Percentiles rank a stretch among this genome's conserved stretches.
phyloP scores from a whole-genome alignment of 37 sponge, comb jelly and placozoan genomes.

The Halisarca cf. caerulea region DNA sequence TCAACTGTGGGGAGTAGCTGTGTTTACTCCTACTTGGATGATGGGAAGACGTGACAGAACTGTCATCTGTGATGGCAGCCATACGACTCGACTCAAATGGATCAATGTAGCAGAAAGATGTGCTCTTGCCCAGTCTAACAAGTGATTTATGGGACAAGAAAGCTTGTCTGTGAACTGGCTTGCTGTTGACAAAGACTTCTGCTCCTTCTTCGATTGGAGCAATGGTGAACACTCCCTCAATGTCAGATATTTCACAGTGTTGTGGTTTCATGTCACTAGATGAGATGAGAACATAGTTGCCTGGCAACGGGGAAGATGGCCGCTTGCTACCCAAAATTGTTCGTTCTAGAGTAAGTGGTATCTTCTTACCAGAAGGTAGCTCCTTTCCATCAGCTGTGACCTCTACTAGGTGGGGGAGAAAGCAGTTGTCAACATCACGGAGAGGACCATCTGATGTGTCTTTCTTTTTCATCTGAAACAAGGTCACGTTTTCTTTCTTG shows the following conservation, averaged over 20 bases:
- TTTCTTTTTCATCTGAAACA: slow-evolving; percentile 48
- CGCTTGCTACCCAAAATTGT: slow-evolving; percentile 57
- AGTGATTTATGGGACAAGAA: slow-evolving; percentile 43
- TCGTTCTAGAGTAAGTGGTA: slow-evolving; percentile 9
- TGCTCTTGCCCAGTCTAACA: slow-evolving; percentile 46
- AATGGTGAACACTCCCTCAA: slow-evolving; percentile 47
- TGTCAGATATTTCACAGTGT: slow-evolving; percentile 60
- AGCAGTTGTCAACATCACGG: not conserved
- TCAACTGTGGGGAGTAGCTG: not conserved
- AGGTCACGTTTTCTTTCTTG: slow-evolving; percentile 9
- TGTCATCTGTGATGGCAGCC: not conserved
- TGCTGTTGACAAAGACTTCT: slow-evolving; percentile 44
- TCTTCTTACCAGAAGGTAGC: slow-evolving; percentile 9
- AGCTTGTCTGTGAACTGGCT: slow-evolving; percentile 34
- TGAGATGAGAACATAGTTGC: slow-evolving; percentile 32
- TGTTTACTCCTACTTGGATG: not conserved
- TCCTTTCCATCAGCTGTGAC: slow-evolving; percentile 43
- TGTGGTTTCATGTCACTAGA: slow-evolving; percentile 55
- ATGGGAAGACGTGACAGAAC: not conserved
- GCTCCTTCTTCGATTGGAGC: slow-evolving; percentile 59
- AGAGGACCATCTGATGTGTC: not conserved
- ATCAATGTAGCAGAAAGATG: slow-evolving; percentile 53
- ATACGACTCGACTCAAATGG: slow-evolving; percentile 26
- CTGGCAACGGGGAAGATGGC: not conserved
- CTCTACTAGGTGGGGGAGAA: slow-evolving; percentile 45